Base-by-base conservation (phyloP, 2,888 invertebrate genomes). In the Tetramorium bicarinatum region DNA sequence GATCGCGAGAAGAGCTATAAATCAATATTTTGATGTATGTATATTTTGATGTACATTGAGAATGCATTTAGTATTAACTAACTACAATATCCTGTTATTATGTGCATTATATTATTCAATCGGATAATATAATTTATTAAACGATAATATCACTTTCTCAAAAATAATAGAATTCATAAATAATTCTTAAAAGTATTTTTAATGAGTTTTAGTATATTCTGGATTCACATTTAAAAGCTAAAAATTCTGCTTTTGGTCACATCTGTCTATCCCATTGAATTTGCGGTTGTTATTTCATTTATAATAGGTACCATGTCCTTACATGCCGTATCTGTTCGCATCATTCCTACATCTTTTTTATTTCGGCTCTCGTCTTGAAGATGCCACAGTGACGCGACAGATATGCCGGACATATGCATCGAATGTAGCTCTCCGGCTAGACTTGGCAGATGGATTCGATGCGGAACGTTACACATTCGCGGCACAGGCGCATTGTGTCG, bases 371-470 rank as follows among this genome's bases (percentile, higher is more conserved):
- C 52, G n/a, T 11, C 44, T 44, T 8, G 21, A 67, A 59, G 44
- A 67, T 44, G 59, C 18, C 34, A 15, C 0, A 64, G 52, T 3
- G 38, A 59, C 25, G 34, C 44, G 18, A n/a, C 29, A 69, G 29
- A 34, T 34, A 54, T 29, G 47, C 71, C 71, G 74, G 80, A 84
- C 89, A 66, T 84, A 71, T 76, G 84, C 80, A 72, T 64, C 52
- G 76, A 64, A 59, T 44, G 76, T 64, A 34, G 29, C 38, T 71
- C 64, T 76, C 85, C 83, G 71, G 18, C 47, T 18, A 47, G 66
- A 67, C 81, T 75, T 56, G 90, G 87, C 93, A 93, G 94, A 94
- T 93, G 93, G 91, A 93, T 91, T 90, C 88, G 87, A 88, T 88
- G 84, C 87, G 88, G 90, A 90, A 89, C 89, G 91, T 84, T 90